Evolutionary conservation across 2,888 invertebrate genomes (phyloP).

Genomic region (Drosophila rubida): DNA sequence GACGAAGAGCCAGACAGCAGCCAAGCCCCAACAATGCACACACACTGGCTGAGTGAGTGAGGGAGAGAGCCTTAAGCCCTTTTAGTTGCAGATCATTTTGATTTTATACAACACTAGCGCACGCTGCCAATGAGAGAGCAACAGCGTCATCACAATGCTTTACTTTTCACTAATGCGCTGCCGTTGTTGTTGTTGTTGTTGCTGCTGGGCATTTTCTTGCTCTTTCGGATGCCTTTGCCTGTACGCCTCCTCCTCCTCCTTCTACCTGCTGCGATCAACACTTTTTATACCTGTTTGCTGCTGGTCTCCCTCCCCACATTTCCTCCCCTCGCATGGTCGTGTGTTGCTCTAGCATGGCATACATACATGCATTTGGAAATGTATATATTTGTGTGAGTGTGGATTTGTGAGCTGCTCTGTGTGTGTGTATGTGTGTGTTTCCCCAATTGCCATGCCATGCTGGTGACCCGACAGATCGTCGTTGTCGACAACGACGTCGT

Average conservation of each 20-base stretch:
- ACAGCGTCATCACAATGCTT: conserved; percentile 23
- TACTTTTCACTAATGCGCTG: conserved; percentile 43
- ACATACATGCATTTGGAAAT: conserved; percentile 14
- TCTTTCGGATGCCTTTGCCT: conserved; percentile 56
- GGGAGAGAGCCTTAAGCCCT: conserved; percentile 25
- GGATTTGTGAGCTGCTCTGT: conserved; percentile 28
- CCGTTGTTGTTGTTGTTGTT: conserved; percentile 44
- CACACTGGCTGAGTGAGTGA: background rate
- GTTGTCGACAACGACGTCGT: conserved; percentile 18
- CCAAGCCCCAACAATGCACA: conserved; percentile 38
- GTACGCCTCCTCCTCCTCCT: conserved; percentile 24
- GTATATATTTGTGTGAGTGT: conserved; percentile 12
- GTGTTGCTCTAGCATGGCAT: conserved; percentile 36
- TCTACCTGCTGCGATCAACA: conserved; percentile 62
- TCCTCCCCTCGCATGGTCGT: background rate
- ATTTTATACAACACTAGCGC: conserved; percentile 13
- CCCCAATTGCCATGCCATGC: conserved; percentile 69
- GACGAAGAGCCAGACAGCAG: conserved; percentile 20
- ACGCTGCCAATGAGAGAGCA: conserved; percentile 22
- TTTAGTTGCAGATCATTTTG: conserved; percentile 32
- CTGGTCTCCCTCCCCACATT: conserved; percentile 11
- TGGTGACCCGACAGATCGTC: conserved; percentile 65
- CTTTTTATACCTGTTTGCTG: conserved; percentile 74
- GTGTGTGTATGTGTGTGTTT: conserved; percentile 33
- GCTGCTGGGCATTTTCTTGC: conserved; percentile 59